phyloP scores from a whole-genome alignment of 1,140 invertebrate genomes.

The Scaptomyza graminum region DNA sequence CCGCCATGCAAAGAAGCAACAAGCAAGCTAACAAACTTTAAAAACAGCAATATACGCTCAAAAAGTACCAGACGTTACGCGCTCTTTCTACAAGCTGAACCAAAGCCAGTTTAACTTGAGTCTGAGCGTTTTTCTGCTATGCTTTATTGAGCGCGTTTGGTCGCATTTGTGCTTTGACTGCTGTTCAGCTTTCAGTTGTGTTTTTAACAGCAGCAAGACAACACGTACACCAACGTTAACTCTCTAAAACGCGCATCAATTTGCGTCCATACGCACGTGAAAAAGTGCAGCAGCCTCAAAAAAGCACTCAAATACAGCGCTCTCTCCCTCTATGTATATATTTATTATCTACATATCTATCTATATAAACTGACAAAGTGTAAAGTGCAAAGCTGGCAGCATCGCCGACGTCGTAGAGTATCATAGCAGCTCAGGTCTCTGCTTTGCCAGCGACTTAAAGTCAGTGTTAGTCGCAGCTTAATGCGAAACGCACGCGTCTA shows the following conservation, averaged over 20 bases:
- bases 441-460: conserved; percentile 57
- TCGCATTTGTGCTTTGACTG: conserved; percentile 43
- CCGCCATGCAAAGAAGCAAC: conserved; percentile 45
- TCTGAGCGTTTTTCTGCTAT: conserved; percentile 12
- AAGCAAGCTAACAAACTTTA: conserved; percentile 73
- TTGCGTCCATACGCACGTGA: conserved; percentile 51
- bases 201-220: conserved; percentile 46
- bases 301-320: conserved; percentile 4
- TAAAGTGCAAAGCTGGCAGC: conserved; percentile 71
- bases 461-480: conserved; percentile 75
- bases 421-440: conserved; percentile 39
- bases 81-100: conserved; percentile 50
- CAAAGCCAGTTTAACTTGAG: conserved; percentile 21
- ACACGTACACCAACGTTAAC: conserved; percentile 39
- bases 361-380: conserved; percentile 62
- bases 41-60: conserved; percentile 10
- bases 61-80: conserved; percentile 47
- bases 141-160: conserved; percentile 32
- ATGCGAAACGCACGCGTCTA: conserved; percentile 68
- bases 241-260: conserved; percentile 13
- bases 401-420: conserved; percentile 20
- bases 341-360: conserved; percentile 1
- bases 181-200: conserved; percentile 58
- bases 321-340: conserved; percentile 7
- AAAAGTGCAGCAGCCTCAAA: conserved; percentile 57